Base-by-base conservation (phyloP, 2,113 vertebrate species). In the Junco hyemalis region DNA sequence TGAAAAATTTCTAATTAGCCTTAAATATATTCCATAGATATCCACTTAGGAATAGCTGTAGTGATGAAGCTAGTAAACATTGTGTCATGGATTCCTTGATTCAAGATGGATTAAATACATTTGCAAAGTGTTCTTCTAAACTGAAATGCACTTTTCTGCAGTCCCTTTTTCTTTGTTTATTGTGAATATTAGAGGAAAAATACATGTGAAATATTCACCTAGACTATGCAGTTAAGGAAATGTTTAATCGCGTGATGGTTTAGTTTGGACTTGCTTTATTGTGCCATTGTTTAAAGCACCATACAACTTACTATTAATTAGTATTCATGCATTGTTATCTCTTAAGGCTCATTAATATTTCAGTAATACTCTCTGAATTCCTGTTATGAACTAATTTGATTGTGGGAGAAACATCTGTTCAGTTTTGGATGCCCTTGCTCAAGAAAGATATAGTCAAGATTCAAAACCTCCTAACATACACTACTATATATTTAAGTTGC, bases 331-430 rank as follows among this genome's bases (percentile, higher is more conserved):
- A 77, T 59, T 93, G 71, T 93, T 92, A 61, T 76, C 23, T 92
- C 64, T 94, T 79, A 69, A 86, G 60, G 11, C 26, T 88, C 71
- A 94, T 96, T 65, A 96, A 95, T 95, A 95, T 94, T 96, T 96
- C 90, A 92, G 77, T 48, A 71, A 76, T 40, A 77, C 36, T 92
- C 59, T 94, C 64, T 87, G 66, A 90, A 95, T 86, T 83, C 42
- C 65, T 92, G 50, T 76, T 93, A 93, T 28, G 50, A 95, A 73
- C 2, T 1, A 74, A 91, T 76, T 69, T 88, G 64, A 88, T 81
- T 93, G 69, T 76, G 33, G 38, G 29, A 88, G 79, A 96, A 95
- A 91, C 87, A 90, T 93, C 95, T 94, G 93, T 86, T 92, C 77
- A 29, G 23, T 77, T 93, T 92, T 95, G 47, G 35, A 94, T 79